Percentiles rank a stretch among this genome's conserved stretches.
Conservation (phyloP, 2,113 vertebrate genomes). For the Drymodes brunneopygia region DNA sequence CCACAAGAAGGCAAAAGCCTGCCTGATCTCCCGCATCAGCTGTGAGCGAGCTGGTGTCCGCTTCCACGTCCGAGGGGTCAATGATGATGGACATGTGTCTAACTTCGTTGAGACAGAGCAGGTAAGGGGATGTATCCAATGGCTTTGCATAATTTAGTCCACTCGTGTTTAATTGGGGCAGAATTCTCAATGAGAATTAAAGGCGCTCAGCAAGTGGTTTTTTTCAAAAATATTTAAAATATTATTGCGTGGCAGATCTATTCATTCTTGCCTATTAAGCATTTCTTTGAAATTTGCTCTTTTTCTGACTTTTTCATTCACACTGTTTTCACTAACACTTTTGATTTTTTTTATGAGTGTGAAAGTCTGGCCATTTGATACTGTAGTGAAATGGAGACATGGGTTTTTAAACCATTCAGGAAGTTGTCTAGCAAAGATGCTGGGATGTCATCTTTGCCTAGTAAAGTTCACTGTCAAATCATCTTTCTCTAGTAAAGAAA, state of each 20-base stretch:
- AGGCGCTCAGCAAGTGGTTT: neutral
- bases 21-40: conserved; percentile 80
- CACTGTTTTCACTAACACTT: neutral
- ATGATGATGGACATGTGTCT: conserved; percentile 78
- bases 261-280: neutral
- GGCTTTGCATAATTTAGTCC: conserved; percentile 1
- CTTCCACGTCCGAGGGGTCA: conserved; percentile 72
- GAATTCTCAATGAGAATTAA: neutral
- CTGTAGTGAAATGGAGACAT: neutral
- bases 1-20: conserved; percentile 79
- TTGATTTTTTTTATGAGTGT: neutral
- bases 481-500: neutral
- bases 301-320: neutral
- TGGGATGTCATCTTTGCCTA: neutral
- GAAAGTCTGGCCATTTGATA: neutral
- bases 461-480: neutral
- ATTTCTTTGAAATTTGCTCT: neutral
- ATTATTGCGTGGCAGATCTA: neutral
- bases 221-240: neutral
- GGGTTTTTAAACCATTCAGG: neutral
- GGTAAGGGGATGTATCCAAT: conserved; percentile 47
- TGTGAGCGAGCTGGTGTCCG: conserved; percentile 69
- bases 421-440: neutral
- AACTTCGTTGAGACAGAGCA: conserved; percentile 83
- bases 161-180: neutral